These are phyloP conservation scores for Sebastes schlegelii DNA, from an alignment of 2,113 vertebrate species.

Conservation along the genomic window DNA sequence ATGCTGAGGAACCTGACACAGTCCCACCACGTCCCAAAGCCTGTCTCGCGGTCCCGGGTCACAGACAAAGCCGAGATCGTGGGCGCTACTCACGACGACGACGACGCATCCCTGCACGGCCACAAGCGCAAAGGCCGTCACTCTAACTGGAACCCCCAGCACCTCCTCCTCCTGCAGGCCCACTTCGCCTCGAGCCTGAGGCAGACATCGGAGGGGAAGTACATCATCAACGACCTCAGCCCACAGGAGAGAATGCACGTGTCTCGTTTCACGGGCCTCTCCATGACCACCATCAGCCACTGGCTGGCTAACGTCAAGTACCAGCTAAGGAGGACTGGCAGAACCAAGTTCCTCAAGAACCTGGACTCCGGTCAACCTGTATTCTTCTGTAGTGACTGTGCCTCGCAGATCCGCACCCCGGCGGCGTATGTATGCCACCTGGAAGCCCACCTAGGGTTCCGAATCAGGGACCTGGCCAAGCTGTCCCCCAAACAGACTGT, in stretches of 20 bases:
- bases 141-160: conserved; percentile 99
- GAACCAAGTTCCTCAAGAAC: conserved; percentile 99
- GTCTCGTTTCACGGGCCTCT: conserved; percentile 96
- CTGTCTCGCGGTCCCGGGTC: conserved; percentile 90
- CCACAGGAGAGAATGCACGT: conserved; percentile 98
- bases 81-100: conserved; percentile 90
- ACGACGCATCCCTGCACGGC: conserved; percentile 88
- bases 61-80: conserved; percentile 91
- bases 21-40: conserved; percentile 90
- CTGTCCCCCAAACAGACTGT: conserved; percentile 92
- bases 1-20: conserved; percentile 99
- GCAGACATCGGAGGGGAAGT: conserved; percentile 96
- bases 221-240: conserved; percentile 96
- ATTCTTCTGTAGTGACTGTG: conserved; percentile 99
- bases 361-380: conserved; percentile 96
- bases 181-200: conserved; percentile 97
- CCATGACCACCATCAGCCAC: conserved; percentile 99
- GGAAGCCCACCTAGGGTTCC: conserved; percentile 97
- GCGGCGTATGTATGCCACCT: conserved; percentile 97
- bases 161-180: conserved; percentile 97
- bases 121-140: conserved; percentile 98
- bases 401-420: conserved; percentile 97
- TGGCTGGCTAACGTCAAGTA: conserved; percentile 99
- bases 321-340: conserved; percentile 97
- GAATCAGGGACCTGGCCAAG: conserved; percentile 96